Percentiles rank a stretch among this genome's conserved stretches.
These are phyloP conservation scores for Melanostigma gelatinosum DNA, from an alignment of 2,113 vertebrate species.

Conservation along the genomic window DNA sequence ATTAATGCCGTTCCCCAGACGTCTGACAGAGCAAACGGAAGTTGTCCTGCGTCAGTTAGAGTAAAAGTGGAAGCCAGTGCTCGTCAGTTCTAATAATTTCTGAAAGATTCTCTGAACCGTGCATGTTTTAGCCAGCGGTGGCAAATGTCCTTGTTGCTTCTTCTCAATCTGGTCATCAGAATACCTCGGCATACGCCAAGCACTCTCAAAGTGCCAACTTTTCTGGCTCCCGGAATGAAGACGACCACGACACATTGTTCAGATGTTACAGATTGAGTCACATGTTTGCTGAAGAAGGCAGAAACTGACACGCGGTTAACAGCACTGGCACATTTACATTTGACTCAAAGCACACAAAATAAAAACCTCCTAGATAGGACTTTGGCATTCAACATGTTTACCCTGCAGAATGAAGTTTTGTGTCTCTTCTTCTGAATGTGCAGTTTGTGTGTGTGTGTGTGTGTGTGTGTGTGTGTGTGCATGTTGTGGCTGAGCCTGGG, in stretches of 20 bases:
- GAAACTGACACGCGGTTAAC: conserved; percentile 15
- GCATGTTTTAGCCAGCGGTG: conserved; percentile 45
- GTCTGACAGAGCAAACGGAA: conserved; percentile 27
- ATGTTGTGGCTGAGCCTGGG: conserved; percentile 42
- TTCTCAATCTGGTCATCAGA: conserved; percentile 47
- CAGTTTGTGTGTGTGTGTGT: conserved; percentile 12
- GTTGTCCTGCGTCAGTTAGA: conserved; percentile 1
- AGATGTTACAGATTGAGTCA: conserved; percentile 22
- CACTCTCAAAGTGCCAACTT: conserved; percentile 5
- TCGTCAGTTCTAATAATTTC: conserved; percentile 26
- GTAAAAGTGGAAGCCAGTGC: conserved; percentile 20
- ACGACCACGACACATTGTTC: conserved; percentile 3
- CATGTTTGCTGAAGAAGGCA: conserved; percentile 26
- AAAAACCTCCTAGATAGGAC: conserved; percentile 26
- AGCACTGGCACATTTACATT: neutral
- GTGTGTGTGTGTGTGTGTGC: conserved; percentile 21
- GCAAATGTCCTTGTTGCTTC: conserved; percentile 58
- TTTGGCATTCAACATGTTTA: conserved; percentile 19
- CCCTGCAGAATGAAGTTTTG: conserved; percentile 16
- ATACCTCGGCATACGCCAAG: conserved; percentile 12
- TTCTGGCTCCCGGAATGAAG: conserved; percentile 21
- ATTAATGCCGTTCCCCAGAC: conserved; percentile 44
- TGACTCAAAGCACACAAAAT: conserved; percentile 27
- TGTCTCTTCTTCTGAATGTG: conserved; percentile 13
- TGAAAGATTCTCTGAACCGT: conserved; percentile 35